Evolutionary conservation across 2,113 vertebrate species (phyloP).

Genomic region (Sciurus niger): DNA sequence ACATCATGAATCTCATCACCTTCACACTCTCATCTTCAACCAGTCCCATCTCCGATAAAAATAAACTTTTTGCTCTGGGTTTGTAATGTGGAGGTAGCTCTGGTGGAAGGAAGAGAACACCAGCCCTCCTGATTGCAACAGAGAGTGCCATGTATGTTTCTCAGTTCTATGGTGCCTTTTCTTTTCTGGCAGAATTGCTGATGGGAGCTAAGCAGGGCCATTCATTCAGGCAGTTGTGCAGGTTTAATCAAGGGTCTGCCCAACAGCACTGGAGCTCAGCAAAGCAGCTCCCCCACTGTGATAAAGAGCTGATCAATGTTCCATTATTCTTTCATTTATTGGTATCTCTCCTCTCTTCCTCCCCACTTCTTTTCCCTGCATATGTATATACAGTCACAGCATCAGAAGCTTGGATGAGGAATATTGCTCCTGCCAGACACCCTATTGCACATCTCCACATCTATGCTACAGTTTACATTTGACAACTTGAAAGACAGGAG

Average conservation of each 20-base stretch:
- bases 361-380: not conserved
- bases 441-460: no score
- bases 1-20: not conserved
- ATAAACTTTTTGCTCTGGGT: constrained; percentile 44
- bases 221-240: constrained; percentile 81
- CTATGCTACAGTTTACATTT: not conserved
- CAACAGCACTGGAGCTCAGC: constrained; percentile 81
- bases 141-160: constrained; percentile 40
- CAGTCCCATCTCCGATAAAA: not conserved
- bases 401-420: constrained; percentile 7
- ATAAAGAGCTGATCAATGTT: constrained; percentile 89
- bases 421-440: not conserved
- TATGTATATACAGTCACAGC: constrained; percentile 52
- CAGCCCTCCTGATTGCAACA: not conserved
- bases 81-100: not conserved
- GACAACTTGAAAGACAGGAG: not conserved
- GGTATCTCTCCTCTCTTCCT: constrained; percentile 66
- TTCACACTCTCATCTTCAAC: not conserved
- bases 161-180: constrained; percentile 29
- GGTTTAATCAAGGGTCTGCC: constrained; percentile 88
- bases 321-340: constrained; percentile 88
- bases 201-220: constrained; percentile 80
- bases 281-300: constrained; percentile 87
- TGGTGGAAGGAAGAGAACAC: not conserved
- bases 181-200: constrained; percentile 81